phyloP scores from a whole-genome alignment of 2,113 vertebrate species.

The Tenebrosternarchus preto region DNA sequence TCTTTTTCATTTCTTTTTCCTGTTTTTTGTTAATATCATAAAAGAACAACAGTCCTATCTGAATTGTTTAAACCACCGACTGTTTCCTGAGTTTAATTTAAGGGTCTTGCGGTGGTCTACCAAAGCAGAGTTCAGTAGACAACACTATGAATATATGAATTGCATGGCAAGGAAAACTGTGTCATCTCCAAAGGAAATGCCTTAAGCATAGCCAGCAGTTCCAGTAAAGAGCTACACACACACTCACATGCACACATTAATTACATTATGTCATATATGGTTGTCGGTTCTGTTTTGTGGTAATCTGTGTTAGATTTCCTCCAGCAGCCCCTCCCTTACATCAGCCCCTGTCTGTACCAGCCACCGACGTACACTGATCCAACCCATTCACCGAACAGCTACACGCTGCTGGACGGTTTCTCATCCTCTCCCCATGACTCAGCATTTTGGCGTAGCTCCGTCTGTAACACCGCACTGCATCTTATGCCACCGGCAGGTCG shows the following conservation, averaged over 20 bases:
- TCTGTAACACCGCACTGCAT: neutral
- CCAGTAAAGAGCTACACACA: neutral
- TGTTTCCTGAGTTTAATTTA: neutral
- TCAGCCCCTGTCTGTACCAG: neutral
- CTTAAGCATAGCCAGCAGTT: neutral
- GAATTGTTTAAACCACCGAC: too few relatives aligned
- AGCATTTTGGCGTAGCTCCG: neutral
- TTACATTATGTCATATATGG: too few relatives aligned
- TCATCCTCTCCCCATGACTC: neutral
- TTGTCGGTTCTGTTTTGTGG: too few relatives aligned
- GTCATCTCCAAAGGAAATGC: slow-evolving; percentile 26
- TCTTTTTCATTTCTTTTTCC: too few relatives aligned
- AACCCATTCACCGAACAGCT: neutral
- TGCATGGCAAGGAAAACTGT: slow-evolving; percentile 33
- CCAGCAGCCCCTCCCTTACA: neutral
- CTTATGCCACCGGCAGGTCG: neutral
- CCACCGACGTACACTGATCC: neutral
- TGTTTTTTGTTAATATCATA: too few relatives aligned
- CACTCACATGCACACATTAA: too few relatives aligned
- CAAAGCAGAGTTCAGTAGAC: neutral
- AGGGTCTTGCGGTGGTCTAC: neutral
- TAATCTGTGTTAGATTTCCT: neutral
- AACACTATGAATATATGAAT: slow-evolving; percentile 16
- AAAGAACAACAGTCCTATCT: too few relatives aligned
- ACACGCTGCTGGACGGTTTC: neutral